Evolutionary conservation across 2,113 vertebrate genomes (phyloP).

Genomic region (Myiozetetes cayanensis): DNA sequence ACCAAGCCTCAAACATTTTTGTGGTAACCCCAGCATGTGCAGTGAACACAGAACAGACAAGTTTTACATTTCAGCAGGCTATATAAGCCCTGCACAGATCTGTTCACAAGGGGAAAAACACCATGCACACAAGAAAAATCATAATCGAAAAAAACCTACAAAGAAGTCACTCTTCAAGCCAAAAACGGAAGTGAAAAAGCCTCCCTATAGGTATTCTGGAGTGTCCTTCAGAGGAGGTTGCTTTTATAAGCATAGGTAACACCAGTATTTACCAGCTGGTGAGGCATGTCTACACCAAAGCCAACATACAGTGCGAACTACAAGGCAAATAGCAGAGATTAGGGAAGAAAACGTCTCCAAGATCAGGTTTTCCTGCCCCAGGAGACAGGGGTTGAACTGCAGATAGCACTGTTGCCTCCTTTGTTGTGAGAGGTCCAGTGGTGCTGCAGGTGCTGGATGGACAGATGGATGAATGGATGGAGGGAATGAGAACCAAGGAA

Average conservation of each 20-base stretch:
- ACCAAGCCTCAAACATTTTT: background rate
- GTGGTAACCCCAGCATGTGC: background rate
- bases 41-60: background rate
- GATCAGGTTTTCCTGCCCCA: background rate
- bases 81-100: background rate
- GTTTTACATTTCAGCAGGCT: background rate
- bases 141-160: background rate
- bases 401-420: rapidly evolving
- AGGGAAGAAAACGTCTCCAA: background rate
- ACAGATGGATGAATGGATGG: background rate
- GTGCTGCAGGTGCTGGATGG: background rate
- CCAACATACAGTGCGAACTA: background rate
- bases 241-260: background rate
- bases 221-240: background rate
- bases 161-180: background rate
- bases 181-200: background rate
- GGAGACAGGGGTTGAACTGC: background rate
- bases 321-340: background rate
- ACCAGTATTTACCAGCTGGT: background rate
- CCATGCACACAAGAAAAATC: background rate
- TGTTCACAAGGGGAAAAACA: background rate
- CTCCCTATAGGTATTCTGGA: background rate
- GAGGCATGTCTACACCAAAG: background rate
- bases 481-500: background rate
- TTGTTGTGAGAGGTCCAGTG: background rate